Percentiles rank a stretch among this genome's conserved stretches.
phyloP scores from a whole-genome alignment of 2,888 invertebrate species.

The Hydrotaea cyrtoneurina region DNA sequence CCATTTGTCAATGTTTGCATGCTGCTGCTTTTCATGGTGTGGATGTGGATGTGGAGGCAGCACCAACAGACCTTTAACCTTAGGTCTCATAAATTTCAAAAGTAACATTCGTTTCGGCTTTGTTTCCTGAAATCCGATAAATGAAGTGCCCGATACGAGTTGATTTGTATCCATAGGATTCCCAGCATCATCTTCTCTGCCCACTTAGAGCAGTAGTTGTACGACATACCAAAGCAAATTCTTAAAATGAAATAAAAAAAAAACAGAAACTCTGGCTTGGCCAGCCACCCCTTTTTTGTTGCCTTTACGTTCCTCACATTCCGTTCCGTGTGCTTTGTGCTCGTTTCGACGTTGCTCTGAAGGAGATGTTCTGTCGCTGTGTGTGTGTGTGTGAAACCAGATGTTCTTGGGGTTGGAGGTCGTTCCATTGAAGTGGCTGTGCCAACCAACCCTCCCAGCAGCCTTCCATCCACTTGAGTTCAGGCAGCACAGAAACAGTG shows the following conservation, averaged over 20 bases:
- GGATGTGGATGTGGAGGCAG: not conserved
- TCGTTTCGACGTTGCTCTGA: not conserved
- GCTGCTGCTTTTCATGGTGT: slow-evolving; percentile 32
- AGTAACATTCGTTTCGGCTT: slow-evolving; percentile 38
- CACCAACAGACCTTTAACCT: slow-evolving; percentile 58
- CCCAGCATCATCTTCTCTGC: slow-evolving; percentile 15
- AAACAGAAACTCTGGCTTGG: not conserved
- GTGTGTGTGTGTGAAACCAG: slow-evolving; percentile 15
- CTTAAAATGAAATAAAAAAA: slow-evolving; percentile 39
- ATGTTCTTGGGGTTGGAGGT: slow-evolving; percentile 48
- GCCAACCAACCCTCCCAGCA: not conserved
- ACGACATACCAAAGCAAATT: slow-evolving; percentile 19
- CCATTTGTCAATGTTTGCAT: slow-evolving; percentile 66
- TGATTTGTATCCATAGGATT: slow-evolving; percentile 11
- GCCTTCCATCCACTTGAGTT: slow-evolving; percentile 19
- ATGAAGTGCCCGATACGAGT: slow-evolving; percentile 35
- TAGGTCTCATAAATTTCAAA: slow-evolving; percentile 60
- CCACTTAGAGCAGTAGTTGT: not conserved
- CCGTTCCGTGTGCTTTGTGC: not conserved
- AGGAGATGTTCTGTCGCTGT: not conserved
- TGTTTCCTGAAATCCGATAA: slow-evolving; percentile 55
- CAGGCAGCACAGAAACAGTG: not conserved
- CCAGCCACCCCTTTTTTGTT: slow-evolving; percentile 36
- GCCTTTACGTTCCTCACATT: not conserved
- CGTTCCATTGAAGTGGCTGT: slow-evolving; percentile 57